These are phyloP conservation scores for Celastrina argiolus DNA, from an alignment of 2,888 invertebrate genomes.

Conservation along the genomic window DNA sequence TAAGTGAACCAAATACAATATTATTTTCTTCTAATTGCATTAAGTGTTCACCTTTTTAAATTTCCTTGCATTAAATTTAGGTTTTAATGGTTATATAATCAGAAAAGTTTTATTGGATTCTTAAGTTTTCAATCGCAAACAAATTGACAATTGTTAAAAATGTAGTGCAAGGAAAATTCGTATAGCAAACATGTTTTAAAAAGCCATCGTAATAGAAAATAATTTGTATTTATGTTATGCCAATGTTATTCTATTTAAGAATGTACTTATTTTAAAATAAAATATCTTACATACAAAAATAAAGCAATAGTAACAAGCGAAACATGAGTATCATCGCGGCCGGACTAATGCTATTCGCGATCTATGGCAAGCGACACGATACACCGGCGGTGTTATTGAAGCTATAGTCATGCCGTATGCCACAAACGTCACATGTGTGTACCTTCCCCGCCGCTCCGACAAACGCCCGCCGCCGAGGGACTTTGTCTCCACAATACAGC, in stretches of 20 bases:
- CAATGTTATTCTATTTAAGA: background rate
- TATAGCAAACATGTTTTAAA: background rate
- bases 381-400: background rate
- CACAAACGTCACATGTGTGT: background rate
- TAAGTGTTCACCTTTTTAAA: background rate
- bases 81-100: background rate
- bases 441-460: background rate
- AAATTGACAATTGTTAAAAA: background rate
- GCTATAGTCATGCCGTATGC: conserved; percentile 13
- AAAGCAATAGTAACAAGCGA: conserved; percentile 19
- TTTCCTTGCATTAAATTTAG: conserved; percentile 12
- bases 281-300: background rate
- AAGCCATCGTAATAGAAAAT: conserved; percentile 11
- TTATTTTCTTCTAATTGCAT: background rate
- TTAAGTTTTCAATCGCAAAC: background rate
- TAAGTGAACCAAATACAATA: background rate
- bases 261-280: conserved; percentile 9
- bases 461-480: background rate
- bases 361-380: background rate
- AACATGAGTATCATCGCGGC: background rate
- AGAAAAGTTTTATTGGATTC: background rate
- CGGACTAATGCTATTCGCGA: background rate
- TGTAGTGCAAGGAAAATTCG: background rate
- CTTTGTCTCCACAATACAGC: background rate
- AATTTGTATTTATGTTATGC: conserved; percentile 3